phyloP scores from a whole-genome alignment of 1,140 invertebrate species.

The Gonioctena quinquepunctata region DNA sequence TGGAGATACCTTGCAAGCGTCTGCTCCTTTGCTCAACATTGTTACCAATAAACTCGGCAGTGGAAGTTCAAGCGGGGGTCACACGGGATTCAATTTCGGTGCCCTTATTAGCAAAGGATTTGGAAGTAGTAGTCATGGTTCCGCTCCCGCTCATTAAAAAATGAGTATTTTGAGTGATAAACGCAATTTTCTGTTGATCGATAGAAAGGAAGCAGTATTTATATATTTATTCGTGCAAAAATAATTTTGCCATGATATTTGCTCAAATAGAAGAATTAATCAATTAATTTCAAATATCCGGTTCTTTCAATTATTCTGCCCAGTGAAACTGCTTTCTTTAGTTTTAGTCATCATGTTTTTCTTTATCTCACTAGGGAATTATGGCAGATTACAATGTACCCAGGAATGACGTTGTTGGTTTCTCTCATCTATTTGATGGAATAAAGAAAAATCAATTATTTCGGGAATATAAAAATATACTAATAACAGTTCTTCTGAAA shows the following conservation, averaged over 20 bases:
- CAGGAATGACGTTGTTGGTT: no score
- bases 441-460: no score
- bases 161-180: no score
- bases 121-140: slow-evolving; percentile 32
- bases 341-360: neutral
- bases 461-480: no score
- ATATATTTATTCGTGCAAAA: neutral
- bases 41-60: slow-evolving; percentile 61
- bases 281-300: neutral
- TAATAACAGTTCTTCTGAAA: no score
- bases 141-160: neutral
- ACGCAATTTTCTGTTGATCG: no score
- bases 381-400: neutral
- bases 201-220: neutral
- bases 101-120: slow-evolving; percentile 41
- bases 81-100: slow-evolving; percentile 57
- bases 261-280: no score
- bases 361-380: no score
- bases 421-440: no score
- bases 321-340: neutral
- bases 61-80: slow-evolving; percentile 60
- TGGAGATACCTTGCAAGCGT: slow-evolving; percentile 57
- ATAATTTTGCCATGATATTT: neutral
- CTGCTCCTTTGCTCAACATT: slow-evolving; percentile 64
- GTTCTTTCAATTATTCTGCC: neutral